Evolutionary conservation across 1,140 invertebrate species (phyloP).

Genomic region (Bombus vancouverensis): DNA sequence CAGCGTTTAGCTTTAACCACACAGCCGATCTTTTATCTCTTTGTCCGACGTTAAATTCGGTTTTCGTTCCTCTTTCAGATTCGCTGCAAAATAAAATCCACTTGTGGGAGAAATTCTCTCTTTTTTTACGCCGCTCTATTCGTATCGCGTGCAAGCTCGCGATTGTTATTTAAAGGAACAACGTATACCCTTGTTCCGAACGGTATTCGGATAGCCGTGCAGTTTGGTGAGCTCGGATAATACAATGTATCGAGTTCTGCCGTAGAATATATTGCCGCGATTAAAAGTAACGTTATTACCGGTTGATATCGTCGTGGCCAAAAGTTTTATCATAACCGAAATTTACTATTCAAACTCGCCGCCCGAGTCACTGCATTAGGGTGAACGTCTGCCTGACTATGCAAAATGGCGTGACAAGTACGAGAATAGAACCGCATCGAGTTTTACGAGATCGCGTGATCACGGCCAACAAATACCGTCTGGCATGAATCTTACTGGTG

Average conservation of each 20-base stretch:
- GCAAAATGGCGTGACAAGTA: slow-evolving; percentile 80
- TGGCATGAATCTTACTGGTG: slow-evolving; percentile 75
- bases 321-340: slow-evolving; percentile 66
- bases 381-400: slow-evolving; percentile 78
- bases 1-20: background rate
- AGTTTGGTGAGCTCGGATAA: slow-evolving; percentile 19
- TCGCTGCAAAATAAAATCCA: background rate
- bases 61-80: background rate
- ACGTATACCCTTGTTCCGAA: background rate
- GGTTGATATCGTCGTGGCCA: slow-evolving; percentile 51
- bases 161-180: slow-evolving; percentile 42
- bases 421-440: slow-evolving; percentile 78
- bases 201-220: background rate
- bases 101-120: background rate
- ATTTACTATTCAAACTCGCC: slow-evolving; percentile 70
- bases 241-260: slow-evolving; percentile 23
- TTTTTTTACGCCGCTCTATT: background rate
- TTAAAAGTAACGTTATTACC: slow-evolving; percentile 60
- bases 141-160: background rate
- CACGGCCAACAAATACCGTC: slow-evolving; percentile 70
- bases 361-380: slow-evolving; percentile 64
- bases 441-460: slow-evolving; percentile 80
- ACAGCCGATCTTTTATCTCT: background rate
- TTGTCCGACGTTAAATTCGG: slow-evolving; percentile 1
- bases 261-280: slow-evolving; percentile 30